Base-by-base conservation (phyloP, 2,797 vertebrate species). In the Selene dorsalis region DNA sequence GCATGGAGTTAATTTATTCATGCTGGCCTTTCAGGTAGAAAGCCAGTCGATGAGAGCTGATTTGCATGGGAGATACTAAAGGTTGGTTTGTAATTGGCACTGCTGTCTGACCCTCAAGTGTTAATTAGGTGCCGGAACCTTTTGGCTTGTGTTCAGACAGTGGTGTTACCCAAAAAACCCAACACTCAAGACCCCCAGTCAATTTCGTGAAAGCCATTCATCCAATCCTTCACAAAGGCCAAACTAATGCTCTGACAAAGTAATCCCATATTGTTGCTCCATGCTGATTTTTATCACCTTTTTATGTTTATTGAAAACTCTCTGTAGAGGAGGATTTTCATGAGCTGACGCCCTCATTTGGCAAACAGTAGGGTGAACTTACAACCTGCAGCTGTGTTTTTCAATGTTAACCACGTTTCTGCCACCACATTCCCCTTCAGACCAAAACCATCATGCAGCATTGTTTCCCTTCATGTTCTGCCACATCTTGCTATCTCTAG, bases 1-100 rank as follows among this genome's bases (percentile, higher is more conserved):
- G 88, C 86, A 88, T 89, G 80, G 62, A 81, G 84, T 82, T 90
- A 85, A 94, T 91, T 81, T 86, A 93, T 93, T 92, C 93, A 88
- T 67, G 70, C 83, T 75, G 69, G 78, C 84, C 87, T 91, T 86
- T 89, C 71, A 82, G 75, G 80, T 87, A 65, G 61, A 66, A 64
- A 79, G 77, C 77, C 84, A 79, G 48, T 56, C 78, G 84, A 90
- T 79, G 83, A 82, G 79, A 56, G 69, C 52, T 62, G 81, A 80
- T 88, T 90, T 91, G 76, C 87, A 85, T 82, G 24, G 65, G 71
- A 75, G 73, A 79, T 78, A 71, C 61, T 85, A 62, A 62, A 80
- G 60, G 58, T 79, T 67, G 45, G 66, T 58, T 78, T 86, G 77
- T 91, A 86, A 85, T 86, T 88, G 89, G 85, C 74, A 75, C 62